Evolutionary conservation across 2,113 vertebrate species (phyloP).

Genomic region (Candoia aspera): DNA sequence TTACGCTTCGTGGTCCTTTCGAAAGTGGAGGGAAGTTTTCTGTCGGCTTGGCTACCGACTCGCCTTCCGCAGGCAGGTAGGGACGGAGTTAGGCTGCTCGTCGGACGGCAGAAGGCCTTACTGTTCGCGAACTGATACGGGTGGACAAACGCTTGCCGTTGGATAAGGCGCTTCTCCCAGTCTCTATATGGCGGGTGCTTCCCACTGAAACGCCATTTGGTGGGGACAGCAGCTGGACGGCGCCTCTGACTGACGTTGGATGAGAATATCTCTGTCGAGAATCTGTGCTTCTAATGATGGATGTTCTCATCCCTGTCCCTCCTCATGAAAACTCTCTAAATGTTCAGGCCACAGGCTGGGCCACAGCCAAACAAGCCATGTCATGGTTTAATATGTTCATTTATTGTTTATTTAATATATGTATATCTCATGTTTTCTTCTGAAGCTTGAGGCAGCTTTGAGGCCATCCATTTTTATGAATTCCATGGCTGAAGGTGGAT

Average conservation of each 20-base stretch:
- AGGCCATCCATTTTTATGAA: background rate
- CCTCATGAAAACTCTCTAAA: background rate
- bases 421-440: background rate
- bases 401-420: background rate
- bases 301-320: background rate
- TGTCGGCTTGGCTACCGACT: background rate
- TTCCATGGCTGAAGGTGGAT: background rate
- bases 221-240: background rate
- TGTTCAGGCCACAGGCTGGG: background rate
- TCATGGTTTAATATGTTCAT: background rate
- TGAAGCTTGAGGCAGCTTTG: background rate
- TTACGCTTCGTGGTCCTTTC: background rate
- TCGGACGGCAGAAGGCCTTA: background rate
- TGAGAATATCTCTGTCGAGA: background rate
- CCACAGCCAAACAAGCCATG: background rate
- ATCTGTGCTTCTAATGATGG: background rate
- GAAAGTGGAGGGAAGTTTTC: background rate
- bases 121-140: background rate
- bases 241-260: background rate
- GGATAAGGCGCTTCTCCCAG: background rate
- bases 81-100: background rate
- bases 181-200: background rate
- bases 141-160: background rate
- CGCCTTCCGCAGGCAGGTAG: background rate
- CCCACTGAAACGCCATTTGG: background rate